Evolutionary conservation across 2,888 invertebrate genomes (phyloP).

Genomic region (Drosophila testacea): DNA sequence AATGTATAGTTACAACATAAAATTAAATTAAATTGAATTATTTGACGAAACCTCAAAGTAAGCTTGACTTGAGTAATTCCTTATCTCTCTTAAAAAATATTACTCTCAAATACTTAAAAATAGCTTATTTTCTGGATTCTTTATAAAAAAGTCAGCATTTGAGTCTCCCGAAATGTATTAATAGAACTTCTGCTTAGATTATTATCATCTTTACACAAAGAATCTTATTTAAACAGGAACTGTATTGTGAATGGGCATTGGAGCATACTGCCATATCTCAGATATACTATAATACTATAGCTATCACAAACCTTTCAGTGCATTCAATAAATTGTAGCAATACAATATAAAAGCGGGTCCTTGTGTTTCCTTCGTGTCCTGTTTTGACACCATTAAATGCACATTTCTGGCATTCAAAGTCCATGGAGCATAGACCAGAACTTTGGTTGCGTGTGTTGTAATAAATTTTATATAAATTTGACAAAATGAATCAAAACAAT

Average conservation of each 20-base stretch:
- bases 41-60: no score
- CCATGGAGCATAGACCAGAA: slow-evolving; percentile 16
- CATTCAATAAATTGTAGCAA: slow-evolving; percentile 29
- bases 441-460: slow-evolving; percentile 60
- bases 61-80: no score
- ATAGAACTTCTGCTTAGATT: not conserved
- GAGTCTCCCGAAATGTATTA: not conserved
- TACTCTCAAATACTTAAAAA: no score
- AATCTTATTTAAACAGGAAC: not conserved
- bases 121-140: no score
- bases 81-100: no score
- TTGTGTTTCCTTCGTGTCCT: slow-evolving; percentile 23
- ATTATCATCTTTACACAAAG: no score
- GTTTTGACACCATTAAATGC: slow-evolving; percentile 75
- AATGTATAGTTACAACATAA: no score
- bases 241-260: slow-evolving; percentile 29
- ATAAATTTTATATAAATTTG: slow-evolving; percentile 83
- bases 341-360: slow-evolving; percentile 14
- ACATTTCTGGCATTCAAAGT: slow-evolving; percentile 53
- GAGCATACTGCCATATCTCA: slow-evolving; percentile 30
- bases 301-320: slow-evolving; percentile 21
- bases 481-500: slow-evolving; percentile 81
- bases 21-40: no score
- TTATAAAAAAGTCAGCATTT: not conserved
- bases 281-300: slow-evolving; percentile 7